Conservation (phyloP, 1,140 invertebrate species). For the Ladona fulva region DNA sequence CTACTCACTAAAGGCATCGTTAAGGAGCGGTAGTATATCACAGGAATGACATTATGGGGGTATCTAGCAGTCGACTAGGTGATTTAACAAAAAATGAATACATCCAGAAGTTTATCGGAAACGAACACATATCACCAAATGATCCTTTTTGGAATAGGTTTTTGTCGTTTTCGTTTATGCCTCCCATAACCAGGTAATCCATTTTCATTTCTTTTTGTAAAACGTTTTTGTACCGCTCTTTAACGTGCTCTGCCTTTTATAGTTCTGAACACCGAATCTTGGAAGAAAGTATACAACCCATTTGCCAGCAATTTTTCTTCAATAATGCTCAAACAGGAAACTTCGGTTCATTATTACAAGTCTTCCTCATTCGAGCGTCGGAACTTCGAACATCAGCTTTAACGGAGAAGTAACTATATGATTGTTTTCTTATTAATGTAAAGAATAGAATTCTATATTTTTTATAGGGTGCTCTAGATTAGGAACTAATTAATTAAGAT, state of each 20-base stretch:
- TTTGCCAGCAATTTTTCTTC: conserved; percentile 59
- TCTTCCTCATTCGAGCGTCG: conserved; percentile 66
- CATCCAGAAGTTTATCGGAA: conserved; percentile 65
- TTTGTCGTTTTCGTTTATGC: conserved; percentile 79
- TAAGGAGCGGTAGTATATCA: neutral
- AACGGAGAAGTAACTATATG: conserved; percentile 66
- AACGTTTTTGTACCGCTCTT: conserved; percentile 15
- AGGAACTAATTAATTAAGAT: conserved; percentile 16
- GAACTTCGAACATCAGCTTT: conserved; percentile 73
- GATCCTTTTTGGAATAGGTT: conserved; percentile 92
- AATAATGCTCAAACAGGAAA: conserved; percentile 84
- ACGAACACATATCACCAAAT: conserved; percentile 69
- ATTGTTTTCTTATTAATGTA: neutral
- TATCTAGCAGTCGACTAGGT: conserved; percentile 68
- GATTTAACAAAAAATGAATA: conserved; percentile 76
- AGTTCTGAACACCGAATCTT: conserved; percentile 71
- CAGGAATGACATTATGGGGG: conserved; percentile 58
- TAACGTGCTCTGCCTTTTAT: conserved; percentile 26
- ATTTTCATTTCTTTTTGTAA: conserved; percentile 10
- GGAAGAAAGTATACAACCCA: conserved; percentile 62
- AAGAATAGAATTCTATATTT: conserved; percentile 17
- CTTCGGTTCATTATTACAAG: conserved; percentile 72
- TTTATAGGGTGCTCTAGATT: too few relatives aligned
- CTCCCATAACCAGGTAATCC: conserved; percentile 62
- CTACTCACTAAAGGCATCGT: neutral